These are phyloP conservation scores for Mormyrus lacerda DNA, from an alignment of 2,113 vertebrate species.

Conservation along the genomic window DNA sequence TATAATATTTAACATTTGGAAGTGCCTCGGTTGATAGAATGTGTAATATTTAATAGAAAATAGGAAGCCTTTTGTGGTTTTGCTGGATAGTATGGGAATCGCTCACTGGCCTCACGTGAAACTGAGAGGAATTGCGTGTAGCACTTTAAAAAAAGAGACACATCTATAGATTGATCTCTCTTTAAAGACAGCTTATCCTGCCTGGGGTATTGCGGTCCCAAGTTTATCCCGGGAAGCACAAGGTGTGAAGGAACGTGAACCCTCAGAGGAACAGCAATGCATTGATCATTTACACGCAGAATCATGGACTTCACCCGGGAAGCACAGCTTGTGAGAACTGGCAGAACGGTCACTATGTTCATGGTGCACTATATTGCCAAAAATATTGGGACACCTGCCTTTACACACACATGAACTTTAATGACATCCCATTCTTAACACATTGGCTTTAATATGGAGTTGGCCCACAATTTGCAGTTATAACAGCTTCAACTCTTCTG, in stretches of 20 bases:
- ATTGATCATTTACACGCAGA: background rate
- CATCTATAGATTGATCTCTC: background rate
- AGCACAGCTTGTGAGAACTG: background rate
- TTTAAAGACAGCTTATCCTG: background rate
- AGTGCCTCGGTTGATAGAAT: background rate
- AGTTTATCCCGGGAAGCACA: background rate
- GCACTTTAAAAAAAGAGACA: background rate
- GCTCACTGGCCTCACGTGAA: background rate
- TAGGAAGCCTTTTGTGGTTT: background rate
- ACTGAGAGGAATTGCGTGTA: background rate
- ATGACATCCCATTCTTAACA: too few species aligned
- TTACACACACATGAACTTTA: too few species aligned
- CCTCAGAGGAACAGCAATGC: background rate
- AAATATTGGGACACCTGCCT: too few species aligned
- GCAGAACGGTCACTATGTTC: background rate
- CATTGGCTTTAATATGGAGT: too few species aligned
- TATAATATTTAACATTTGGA: background rate
- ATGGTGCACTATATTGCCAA: background rate
- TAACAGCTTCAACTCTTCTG: too few species aligned
- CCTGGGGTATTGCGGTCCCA: background rate
- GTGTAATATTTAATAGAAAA: background rate
- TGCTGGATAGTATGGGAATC: background rate
- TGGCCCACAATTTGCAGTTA: too few species aligned
- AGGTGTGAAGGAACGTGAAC: background rate
- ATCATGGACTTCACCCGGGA: background rate